Evolutionary conservation across 2,797 vertebrate genomes (phyloP).

Genomic region (Arnoldichthys spilopterus): DNA sequence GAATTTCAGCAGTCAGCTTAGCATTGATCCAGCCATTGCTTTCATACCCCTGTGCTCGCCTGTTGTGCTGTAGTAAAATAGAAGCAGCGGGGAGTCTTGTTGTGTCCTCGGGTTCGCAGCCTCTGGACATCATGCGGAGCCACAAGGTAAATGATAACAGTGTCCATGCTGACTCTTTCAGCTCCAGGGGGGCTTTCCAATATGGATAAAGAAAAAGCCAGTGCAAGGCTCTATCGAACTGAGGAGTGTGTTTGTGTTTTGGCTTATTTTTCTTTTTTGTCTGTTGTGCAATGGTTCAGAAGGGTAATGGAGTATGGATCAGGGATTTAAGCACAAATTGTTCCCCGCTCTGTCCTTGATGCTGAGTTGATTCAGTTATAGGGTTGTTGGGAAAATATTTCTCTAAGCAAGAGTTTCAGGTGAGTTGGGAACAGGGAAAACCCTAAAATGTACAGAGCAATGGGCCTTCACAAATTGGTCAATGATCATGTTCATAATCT

Average conservation of each 20-base stretch:
- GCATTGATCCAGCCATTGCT: not conserved
- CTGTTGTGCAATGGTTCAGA: constrained; percentile 24
- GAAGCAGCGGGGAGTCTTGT: constrained; percentile 26
- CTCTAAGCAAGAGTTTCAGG: too few species aligned
- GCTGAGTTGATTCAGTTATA: constrained; percentile 15
- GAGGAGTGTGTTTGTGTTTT: constrained; percentile 14
- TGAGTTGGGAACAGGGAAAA: too few species aligned
- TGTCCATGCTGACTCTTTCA: constrained; percentile 26
- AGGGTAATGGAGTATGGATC: constrained; percentile 35
- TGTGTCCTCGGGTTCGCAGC: constrained; percentile 6
- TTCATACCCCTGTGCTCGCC: not conserved
- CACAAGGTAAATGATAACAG: constrained; percentile 32
- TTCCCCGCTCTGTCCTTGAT: constrained; percentile 20
- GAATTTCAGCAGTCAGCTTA: not conserved
- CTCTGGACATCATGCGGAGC: constrained; percentile 19
- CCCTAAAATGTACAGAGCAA: too few species aligned
- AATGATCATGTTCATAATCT: too few species aligned
- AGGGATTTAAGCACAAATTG: constrained; percentile 6
- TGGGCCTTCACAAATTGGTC: too few species aligned
- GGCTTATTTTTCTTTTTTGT: not conserved
- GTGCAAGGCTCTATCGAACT: constrained; percentile 13
- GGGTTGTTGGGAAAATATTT: too few species aligned
- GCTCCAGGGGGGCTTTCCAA: constrained; percentile 35
- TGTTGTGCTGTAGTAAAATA: constrained; percentile 15
- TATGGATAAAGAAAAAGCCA: constrained; percentile 43